Conservation (phyloP, 2,888 invertebrate species). For the Rotaria macrura region DNA sequence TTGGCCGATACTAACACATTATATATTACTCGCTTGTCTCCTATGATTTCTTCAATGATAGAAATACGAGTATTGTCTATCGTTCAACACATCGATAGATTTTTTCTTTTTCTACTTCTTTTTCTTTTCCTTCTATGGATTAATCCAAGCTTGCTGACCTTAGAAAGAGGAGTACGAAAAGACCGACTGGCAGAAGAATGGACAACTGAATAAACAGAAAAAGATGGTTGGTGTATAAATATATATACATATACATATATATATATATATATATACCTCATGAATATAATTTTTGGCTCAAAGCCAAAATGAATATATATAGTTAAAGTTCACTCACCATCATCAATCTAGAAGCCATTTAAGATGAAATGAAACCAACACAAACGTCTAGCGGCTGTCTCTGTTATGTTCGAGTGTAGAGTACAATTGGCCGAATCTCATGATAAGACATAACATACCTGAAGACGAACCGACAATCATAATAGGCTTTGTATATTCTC, state of each 20-base stretch:
- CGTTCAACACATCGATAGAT: conserved; percentile 12
- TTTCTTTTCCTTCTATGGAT: neutral
- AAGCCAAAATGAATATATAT: neutral
- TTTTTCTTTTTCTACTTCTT: neutral
- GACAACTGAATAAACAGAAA: neutral
- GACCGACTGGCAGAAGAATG: neutral
- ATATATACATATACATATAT: neutral
- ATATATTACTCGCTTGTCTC: neutral
- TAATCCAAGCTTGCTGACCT: neutral
- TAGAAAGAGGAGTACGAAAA: neutral
- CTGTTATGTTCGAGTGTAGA: neutral
- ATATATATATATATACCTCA: neutral
- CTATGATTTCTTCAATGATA: neutral
- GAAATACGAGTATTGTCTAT: neutral
- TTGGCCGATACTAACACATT: neutral
- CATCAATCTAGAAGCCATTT: neutral
- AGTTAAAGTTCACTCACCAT: no score
- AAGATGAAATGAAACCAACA: neutral
- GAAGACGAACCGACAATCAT: neutral
- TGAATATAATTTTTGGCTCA: neutral
- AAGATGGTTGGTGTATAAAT: neutral
- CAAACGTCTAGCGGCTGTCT: neutral
- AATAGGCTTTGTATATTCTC: neutral
- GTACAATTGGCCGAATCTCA: neutral
- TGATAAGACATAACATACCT: neutral